phyloP scores from a whole-genome alignment of 2,888 invertebrate genomes.

The Gonocerus acuteangulatus region DNA sequence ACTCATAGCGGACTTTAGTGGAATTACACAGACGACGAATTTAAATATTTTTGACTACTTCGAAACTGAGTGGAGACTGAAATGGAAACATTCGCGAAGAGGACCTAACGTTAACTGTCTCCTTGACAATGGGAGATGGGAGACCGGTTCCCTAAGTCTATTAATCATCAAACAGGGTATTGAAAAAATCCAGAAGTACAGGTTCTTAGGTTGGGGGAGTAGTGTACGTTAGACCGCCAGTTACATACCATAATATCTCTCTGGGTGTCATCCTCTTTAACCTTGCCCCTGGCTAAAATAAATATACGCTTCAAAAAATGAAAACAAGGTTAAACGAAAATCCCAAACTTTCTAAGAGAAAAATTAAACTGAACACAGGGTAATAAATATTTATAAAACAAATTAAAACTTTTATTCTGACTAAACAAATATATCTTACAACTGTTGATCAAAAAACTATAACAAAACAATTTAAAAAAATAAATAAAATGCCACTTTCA shows the following conservation, averaged over 20 bases:
- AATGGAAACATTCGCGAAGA: neutral
- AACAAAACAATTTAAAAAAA: no score
- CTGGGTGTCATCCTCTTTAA: neutral
- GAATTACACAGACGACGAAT: neutral
- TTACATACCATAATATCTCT: neutral
- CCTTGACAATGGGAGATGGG: constrained; percentile 13
- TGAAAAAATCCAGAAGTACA: constrained; percentile 23
- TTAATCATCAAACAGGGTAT: constrained; percentile 34
- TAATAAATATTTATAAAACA: neutral
- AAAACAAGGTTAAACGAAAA: no score
- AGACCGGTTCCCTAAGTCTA: constrained; percentile 34
- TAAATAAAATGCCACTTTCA: no score
- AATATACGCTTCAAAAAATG: no score
- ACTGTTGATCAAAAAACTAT: no score
- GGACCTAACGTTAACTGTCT: constrained; percentile 12
- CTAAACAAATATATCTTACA: no score
- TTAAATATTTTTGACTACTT: no score
- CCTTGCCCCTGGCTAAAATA: no score
- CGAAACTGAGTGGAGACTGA: no score
- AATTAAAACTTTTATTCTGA: constrained; percentile 8
- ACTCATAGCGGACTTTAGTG: constrained; percentile 11
- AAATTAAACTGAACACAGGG: no score
- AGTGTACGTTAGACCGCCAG: constrained; percentile 13
- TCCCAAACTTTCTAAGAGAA: no score
- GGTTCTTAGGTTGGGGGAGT: constrained; percentile 20